Base-by-base conservation (phyloP, 1,140 invertebrate genomes). In the Hypsibius dujardini region DNA sequence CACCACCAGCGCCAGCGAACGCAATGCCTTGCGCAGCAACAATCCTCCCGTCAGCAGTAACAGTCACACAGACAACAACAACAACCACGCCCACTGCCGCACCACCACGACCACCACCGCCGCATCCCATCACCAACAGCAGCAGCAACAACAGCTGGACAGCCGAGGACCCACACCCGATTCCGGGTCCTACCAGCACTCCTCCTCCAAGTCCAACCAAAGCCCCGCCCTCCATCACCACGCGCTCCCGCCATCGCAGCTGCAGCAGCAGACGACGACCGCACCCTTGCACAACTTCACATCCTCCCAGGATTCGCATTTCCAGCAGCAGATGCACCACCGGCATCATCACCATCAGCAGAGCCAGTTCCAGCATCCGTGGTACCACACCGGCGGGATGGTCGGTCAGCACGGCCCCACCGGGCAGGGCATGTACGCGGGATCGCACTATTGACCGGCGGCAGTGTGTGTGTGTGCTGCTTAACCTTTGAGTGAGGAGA, bases 1-100 rank as follows among this genome's bases (percentile, higher is more conserved):
- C n/a, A n/a, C n/a, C n/a, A n/a, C n/a, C n/a, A n/a, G n/a, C n/a
- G n/a, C n/a, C n/a, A n/a, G n/a, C n/a, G n/a, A n/a, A n/a, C n/a
- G n/a, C n/a, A n/a, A n/a, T n/a, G n/a, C n/a, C n/a, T n/a, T n/a
- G n/a, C n/a, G n/a, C n/a, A n/a, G n/a, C n/a, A n/a, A n/a, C n/a
- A n/a, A n/a, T n/a, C n/a, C n/a, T n/a, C n/a, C n/a, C n/a, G n/a
- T n/a, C n/a, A n/a, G n/a, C n/a, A n/a, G n/a, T n/a, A n/a, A n/a
- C n/a, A n/a, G n/a, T n/a, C n/a, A n/a, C n/a, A n/a, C n/a, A n/a
- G n/a, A n/a, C n/a, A n/a, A n/a, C n/a, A n/a, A n/a, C n/a, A n/a
- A n/a, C n/a, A n/a, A n/a, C 81, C 59, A 80, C 80, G 47, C 79
- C 80, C 50, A 56, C 50, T 56, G 7, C 50, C 50, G 50, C n/a